Conservation (phyloP, 2,113 vertebrate species). For the Sander vitreus region DNA sequence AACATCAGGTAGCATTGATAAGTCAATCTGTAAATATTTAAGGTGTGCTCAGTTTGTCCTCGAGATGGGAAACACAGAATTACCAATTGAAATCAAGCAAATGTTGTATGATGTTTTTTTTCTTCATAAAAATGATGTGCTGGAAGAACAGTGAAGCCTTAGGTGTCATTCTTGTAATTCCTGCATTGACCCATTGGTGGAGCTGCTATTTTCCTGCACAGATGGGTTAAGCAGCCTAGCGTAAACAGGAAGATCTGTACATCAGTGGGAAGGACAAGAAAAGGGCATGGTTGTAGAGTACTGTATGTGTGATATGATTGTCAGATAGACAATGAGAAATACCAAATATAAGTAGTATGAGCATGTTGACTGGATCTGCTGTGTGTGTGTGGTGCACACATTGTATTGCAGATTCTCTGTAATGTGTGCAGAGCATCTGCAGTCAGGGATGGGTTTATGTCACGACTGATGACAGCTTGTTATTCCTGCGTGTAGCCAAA, state of each 20-base stretch:
- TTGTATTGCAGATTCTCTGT: background rate
- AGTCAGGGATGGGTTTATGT: constrained; percentile 41
- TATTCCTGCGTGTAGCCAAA: background rate
- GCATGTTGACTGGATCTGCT: background rate
- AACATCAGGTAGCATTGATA: background rate
- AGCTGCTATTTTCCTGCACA: constrained; percentile 57
- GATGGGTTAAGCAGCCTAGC: constrained; percentile 50
- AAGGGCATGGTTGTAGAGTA: constrained; percentile 57
- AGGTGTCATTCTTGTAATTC: constrained; percentile 43
- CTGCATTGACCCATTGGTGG: constrained; percentile 42
- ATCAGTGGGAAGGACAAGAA: constrained; percentile 70
- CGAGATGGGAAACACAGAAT: background rate
- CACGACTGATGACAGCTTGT: constrained; percentile 53
- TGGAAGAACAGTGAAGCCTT: background rate
- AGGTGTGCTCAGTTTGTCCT: background rate
- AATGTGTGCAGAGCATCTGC: constrained; percentile 31
- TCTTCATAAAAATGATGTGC: background rate
- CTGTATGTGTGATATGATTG: background rate
- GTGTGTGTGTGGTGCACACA: background rate
- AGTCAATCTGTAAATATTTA: background rate
- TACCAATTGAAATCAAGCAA: background rate
- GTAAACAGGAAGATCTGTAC: constrained; percentile 64
- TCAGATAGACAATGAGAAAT: constrained; percentile 2
- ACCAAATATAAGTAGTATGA: background rate
- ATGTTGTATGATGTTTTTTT: background rate